phyloP scores from a whole-genome alignment of 2,888 invertebrate species.

The Agrilus cyanescens region DNA sequence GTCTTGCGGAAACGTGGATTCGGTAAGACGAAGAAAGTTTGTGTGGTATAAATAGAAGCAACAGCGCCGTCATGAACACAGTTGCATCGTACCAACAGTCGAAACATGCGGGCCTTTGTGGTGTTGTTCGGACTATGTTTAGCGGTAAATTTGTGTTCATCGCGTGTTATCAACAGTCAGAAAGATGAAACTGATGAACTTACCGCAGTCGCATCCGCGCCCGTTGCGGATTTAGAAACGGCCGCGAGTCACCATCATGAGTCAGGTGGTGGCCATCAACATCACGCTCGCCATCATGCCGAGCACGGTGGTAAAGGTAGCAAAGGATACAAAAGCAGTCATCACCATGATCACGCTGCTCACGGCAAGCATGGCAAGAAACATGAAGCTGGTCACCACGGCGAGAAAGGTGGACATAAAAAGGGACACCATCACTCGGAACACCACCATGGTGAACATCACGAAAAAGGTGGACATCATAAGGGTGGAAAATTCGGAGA shows the following conservation, averaged over 20 bases:
- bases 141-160: constrained; percentile 23
- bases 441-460: constrained; percentile 63
- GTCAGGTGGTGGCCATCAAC: constrained; percentile 56
- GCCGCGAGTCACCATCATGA: constrained; percentile 42
- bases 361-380: constrained; percentile 66
- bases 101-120: constrained; percentile 26
- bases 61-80: no score
- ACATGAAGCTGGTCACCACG: constrained; percentile 64
- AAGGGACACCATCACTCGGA: constrained; percentile 70
- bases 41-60: no score
- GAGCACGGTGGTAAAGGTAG: constrained; percentile 66
- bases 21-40: no score
- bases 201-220: neutral
- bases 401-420: constrained; percentile 68
- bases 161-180: constrained; percentile 21
- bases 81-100: no score
- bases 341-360: constrained; percentile 68
- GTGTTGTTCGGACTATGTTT: constrained; percentile 28
- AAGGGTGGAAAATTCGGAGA: constrained; percentile 71
- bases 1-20: no score
- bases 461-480: constrained; percentile 64
- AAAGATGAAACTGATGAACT: no score
- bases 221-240: constrained; percentile 1
- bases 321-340: constrained; percentile 64
- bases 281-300: constrained; percentile 55